Percentiles rank a stretch among this genome's conserved stretches.
These are phyloP conservation scores for Megaleporinus macrocephalus DNA, from an alignment of 2,113 vertebrate genomes.

Conservation along the genomic window DNA sequence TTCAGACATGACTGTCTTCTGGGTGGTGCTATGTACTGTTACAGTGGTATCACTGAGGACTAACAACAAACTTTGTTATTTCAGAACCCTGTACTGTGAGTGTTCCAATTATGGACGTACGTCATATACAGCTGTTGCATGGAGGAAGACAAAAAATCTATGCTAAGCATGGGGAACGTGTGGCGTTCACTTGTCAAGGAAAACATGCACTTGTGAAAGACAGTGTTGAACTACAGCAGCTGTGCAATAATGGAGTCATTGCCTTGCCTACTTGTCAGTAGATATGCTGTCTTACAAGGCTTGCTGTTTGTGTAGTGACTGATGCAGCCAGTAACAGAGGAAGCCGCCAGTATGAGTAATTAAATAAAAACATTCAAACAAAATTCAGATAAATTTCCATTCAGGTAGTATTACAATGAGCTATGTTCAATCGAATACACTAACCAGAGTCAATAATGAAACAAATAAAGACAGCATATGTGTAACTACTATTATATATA, in stretches of 20 bases:
- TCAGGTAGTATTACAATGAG: too few relatives aligned
- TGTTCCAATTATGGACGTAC: neutral
- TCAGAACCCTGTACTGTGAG: neutral
- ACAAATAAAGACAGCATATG: too few relatives aligned
- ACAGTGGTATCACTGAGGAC: neutral
- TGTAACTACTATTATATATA: too few relatives aligned
- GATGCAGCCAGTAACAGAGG: too few relatives aligned
- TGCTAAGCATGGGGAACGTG: neutral
- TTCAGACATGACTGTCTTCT: neutral
- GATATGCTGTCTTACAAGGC: too few relatives aligned
- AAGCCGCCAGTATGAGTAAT: too few relatives aligned
- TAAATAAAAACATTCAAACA: too few relatives aligned
- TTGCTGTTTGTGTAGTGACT: too few relatives aligned
- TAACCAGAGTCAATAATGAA: too few relatives aligned
- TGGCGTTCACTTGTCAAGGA: neutral
- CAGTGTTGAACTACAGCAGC: neutral
- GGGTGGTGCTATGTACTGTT: neutral
- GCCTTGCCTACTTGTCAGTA: neutral
- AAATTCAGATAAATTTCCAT: too few relatives aligned
- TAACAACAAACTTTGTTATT: neutral
- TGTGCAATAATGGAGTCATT: neutral
- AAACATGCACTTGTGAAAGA: neutral
- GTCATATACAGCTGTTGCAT: neutral
- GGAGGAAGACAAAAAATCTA: neutral
- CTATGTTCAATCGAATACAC: too few relatives aligned